Evolutionary conservation across 2,888 invertebrate species (phyloP).

Genomic region (Tinea semifulvella): DNA sequence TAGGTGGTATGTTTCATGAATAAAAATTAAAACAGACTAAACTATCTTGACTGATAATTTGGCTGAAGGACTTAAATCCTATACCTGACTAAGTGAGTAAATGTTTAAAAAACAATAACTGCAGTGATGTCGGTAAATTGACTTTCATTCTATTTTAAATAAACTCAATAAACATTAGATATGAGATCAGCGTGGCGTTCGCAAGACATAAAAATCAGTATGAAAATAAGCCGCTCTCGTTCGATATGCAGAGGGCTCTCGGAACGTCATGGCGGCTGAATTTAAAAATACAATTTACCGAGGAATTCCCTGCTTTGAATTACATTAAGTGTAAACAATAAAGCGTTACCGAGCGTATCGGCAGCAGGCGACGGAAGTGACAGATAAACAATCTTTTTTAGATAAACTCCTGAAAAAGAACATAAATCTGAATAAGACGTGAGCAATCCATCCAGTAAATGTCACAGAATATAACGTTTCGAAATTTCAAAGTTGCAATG

Average conservation of each 20-base stretch:
- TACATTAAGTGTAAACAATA: constrained; percentile 66
- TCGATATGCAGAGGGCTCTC: constrained; percentile 47
- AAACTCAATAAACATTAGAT: neutral
- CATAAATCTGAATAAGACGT: constrained; percentile 51
- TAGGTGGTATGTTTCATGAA: too few species aligned
- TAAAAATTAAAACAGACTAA: too few species aligned
- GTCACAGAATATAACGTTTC: constrained; percentile 30
- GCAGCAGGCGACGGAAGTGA: constrained; percentile 60
- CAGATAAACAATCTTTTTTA: constrained; percentile 65
- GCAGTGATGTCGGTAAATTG: neutral
- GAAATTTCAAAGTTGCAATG: neutral
- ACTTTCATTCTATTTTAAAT: neutral
- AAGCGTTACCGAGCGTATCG: constrained; percentile 61
- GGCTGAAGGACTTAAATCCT: too few species aligned
- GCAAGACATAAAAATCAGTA: constrained; percentile 31
- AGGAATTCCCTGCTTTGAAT: constrained; percentile 65
- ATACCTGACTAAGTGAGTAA: too few species aligned
- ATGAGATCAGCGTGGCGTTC: neutral
- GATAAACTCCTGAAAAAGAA: constrained; percentile 54
- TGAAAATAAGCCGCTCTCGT: constrained; percentile 41
- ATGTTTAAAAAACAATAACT: too few species aligned
- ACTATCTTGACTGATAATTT: too few species aligned
- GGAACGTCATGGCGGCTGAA: constrained; percentile 28
- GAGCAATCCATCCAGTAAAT: constrained; percentile 48
- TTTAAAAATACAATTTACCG: constrained; percentile 62